These are phyloP conservation scores for Anolis apletophallus DNA, from an alignment of 2,797 vertebrate species.

Conservation along the genomic window DNA sequence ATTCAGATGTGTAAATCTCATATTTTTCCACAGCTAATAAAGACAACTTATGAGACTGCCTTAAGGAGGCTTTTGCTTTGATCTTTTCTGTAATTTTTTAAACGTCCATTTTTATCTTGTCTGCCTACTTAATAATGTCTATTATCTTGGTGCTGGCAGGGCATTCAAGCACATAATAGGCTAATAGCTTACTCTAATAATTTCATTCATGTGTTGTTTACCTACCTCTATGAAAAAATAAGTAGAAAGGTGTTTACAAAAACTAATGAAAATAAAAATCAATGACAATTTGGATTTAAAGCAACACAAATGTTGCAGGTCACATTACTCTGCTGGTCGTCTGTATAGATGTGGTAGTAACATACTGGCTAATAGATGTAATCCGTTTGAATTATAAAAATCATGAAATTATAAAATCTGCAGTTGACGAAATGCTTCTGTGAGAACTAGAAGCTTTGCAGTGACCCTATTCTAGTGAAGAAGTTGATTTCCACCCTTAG, in stretches of 20 bases:
- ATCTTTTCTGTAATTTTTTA: conserved; percentile 13
- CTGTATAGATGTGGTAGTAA: not conserved
- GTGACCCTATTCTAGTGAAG: not conserved
- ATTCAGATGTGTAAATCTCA: conserved; percentile 4
- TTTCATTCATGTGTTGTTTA: conserved; percentile 21
- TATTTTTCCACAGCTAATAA: not conserved
- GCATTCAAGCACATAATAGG: not conserved
- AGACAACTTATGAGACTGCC: not conserved
- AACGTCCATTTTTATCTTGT: conserved; percentile 19
- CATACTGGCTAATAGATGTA: not conserved
- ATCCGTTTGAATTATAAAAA: not conserved
- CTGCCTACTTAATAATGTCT: conserved; percentile 21
- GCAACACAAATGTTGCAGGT: not conserved
- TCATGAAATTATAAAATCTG: not conserved
- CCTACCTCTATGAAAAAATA: not conserved
- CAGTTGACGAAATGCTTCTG: not conserved
- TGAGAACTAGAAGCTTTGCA: not conserved
- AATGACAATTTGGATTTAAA: not conserved
- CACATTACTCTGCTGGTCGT: not conserved
- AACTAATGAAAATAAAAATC: conserved; percentile 17
- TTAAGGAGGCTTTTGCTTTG: conserved; percentile 20
- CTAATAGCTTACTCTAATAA: conserved; percentile 13
- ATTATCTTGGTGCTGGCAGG: conserved; percentile 17
- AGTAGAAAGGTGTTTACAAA: conserved; percentile 1
- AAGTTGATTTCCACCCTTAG: not conserved